Percentiles rank a stretch among this genome's conserved stretches.
Evolutionary conservation across 2,113 vertebrate species (phyloP).

Genomic region (Crocuta crocuta): DNA sequence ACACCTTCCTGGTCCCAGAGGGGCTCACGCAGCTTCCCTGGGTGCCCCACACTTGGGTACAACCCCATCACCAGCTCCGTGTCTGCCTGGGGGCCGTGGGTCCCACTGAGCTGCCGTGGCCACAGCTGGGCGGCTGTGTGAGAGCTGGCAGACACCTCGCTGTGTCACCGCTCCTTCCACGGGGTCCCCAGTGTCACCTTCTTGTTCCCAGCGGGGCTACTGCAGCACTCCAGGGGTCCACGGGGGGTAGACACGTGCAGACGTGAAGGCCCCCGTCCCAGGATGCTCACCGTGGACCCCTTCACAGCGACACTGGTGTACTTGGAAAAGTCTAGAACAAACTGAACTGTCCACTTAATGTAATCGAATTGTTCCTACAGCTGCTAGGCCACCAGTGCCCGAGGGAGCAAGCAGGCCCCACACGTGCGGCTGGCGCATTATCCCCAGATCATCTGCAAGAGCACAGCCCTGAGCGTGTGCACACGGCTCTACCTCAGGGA

Average conservation of each 20-base stretch:
- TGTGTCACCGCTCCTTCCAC: not conserved
- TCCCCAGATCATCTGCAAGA: not conserved
- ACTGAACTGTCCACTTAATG: not conserved
- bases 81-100: not conserved
- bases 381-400: not conserved
- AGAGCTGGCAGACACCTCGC: too few species aligned
- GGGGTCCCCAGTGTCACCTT: not conserved
- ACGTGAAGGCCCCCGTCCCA: fast-evolving
- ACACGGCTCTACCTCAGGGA: not conserved
- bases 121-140: too few species aligned
- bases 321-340: not conserved
- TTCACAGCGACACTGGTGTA: fast-evolving
- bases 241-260: fast-evolving
- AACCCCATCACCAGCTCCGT: too few species aligned
- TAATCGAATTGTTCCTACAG: not conserved
- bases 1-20: not conserved
- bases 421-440: fast-evolving
- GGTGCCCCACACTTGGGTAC: too few species aligned
- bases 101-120: too few species aligned
- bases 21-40: not conserved
- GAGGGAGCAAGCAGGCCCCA: not conserved
- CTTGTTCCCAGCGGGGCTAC: fast-evolving
- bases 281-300: not conserved
- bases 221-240: not conserved
- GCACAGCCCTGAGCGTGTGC: not conserved